Evolutionary conservation across 1,140 invertebrate species (phyloP).

Genomic region (Euwallacea similis): DNA sequence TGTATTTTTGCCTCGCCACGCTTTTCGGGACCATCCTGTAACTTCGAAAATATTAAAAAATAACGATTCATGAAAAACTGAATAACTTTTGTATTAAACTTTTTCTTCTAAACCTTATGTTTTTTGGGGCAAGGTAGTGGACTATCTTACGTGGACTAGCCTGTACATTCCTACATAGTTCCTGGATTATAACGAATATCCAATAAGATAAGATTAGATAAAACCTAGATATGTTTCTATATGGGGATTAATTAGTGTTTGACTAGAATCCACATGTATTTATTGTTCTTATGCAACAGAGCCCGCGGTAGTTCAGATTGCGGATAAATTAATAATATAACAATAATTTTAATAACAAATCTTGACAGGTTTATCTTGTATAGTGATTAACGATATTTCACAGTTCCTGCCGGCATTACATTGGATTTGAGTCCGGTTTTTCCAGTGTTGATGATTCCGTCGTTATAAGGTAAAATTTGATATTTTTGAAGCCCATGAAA

Average conservation of each 20-base stretch:
- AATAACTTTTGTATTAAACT: too few relatives aligned
- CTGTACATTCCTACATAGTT: too few relatives aligned
- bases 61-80: too few relatives aligned
- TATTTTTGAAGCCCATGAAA: background rate
- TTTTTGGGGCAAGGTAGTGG: too few relatives aligned
- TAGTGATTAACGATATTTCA: background rate
- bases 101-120: too few relatives aligned
- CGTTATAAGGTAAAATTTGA: background rate
- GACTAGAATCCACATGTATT: background rate
- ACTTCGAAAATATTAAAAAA: too few relatives aligned
- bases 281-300: background rate
- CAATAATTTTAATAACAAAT: background rate
- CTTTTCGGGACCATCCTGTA: too few relatives aligned
- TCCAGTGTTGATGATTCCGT: background rate
- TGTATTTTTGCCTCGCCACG: too few relatives aligned
- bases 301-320: background rate
- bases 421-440: background rate
- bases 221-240: background rate
- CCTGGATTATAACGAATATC: too few relatives aligned
- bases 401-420: background rate
- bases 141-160: too few relatives aligned
- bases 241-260: slow-evolving; percentile 7
- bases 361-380: slow-evolving; percentile 1
- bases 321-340: background rate
- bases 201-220: slow-evolving; percentile 2